Percentiles rank a stretch among this genome's conserved stretches.
Conservation (phyloP, 2,888 invertebrate genomes). For the Drepanosiphum platanoidis region DNA sequence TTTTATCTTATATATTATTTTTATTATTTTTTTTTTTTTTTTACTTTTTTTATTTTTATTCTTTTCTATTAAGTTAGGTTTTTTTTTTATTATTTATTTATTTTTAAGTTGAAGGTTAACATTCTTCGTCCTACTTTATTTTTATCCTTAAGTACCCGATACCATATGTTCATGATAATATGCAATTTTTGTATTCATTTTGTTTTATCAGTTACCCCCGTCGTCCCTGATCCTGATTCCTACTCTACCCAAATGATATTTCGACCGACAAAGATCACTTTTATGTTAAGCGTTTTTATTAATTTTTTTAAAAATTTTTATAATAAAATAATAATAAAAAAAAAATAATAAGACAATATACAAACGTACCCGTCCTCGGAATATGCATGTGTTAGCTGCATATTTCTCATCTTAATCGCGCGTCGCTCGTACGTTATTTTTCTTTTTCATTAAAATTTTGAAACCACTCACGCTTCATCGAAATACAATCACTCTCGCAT, state of each 20-base stretch:
- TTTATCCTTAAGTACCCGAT: slow-evolving; percentile 13
- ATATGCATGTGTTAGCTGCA: slow-evolving; percentile 41
- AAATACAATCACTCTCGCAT: slow-evolving; percentile 51
- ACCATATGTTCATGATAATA: neutral
- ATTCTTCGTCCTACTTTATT: slow-evolving; percentile 44
- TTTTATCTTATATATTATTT: slow-evolving; percentile 33
- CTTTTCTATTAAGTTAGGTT: neutral
- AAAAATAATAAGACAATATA: slow-evolving; percentile 44
- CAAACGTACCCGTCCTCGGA: slow-evolving; percentile 55
- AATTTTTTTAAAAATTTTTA: slow-evolving; percentile 36
- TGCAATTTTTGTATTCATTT: neutral
- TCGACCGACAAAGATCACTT: slow-evolving; percentile 6
- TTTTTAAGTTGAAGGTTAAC: slow-evolving; percentile 21
- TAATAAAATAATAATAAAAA: slow-evolving; percentile 1
- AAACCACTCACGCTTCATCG: slow-evolving; percentile 44
- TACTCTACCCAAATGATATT: neutral
- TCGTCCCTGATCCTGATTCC: too few species aligned
- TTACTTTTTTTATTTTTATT: slow-evolving; percentile 31
- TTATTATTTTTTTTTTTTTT: neutral
- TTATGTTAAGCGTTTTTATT: slow-evolving; percentile 22
- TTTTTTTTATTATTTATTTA: slow-evolving; percentile 34
- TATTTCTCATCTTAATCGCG: slow-evolving; percentile 11
- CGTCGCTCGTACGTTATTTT: slow-evolving; percentile 7
- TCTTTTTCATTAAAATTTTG: slow-evolving; percentile 5
- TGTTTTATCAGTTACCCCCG: neutral